Conservation (phyloP, 35 echinoderm and acorn worm species). For the Acanthaster planci region DNA sequence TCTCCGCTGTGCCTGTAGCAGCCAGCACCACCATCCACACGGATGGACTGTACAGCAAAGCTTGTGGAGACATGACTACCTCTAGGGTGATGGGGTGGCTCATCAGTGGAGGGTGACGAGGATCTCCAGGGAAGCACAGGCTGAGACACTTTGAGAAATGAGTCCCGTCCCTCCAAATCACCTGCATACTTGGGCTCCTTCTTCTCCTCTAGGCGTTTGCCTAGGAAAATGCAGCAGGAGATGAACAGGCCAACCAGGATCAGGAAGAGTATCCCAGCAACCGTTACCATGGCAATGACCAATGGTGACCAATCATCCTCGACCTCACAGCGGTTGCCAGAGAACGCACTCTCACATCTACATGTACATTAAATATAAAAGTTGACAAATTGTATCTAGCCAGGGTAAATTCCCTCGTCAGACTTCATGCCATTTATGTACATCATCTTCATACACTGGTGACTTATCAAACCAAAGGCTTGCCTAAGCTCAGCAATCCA, state of each 20-base stretch:
- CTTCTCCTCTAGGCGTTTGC: constrained; percentile 1
- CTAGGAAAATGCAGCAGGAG: constrained; percentile 39
- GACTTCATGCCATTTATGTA: too few relatives aligned
- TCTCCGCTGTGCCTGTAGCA: not conserved
- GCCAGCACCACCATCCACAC: not conserved
- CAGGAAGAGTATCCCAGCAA: constrained; percentile 19
- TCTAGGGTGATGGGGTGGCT: not conserved
- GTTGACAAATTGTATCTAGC: too few relatives aligned
- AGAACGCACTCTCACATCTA: constrained; percentile 28
- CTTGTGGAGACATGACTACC: not conserved
- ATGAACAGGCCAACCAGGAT: constrained; percentile 36
- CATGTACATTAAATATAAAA: too few relatives aligned
- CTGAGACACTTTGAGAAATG: not conserved
- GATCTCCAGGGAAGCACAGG: not conserved
- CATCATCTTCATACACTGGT: too few relatives aligned
- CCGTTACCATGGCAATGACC: constrained; percentile 30
- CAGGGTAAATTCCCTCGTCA: too few relatives aligned
- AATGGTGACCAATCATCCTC: constrained; percentile 14
- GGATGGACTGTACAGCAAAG: not conserved
- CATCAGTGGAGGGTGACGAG: not conserved
- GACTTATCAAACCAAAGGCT: too few relatives aligned
- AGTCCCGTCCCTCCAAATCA: not conserved
- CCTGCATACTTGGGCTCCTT: not conserved
- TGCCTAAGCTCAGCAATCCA: too few relatives aligned
- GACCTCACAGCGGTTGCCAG: constrained; percentile 49